Evolutionary conservation across 2,888 invertebrate genomes (phyloP).

Genomic region (Archips xylosteana): DNA sequence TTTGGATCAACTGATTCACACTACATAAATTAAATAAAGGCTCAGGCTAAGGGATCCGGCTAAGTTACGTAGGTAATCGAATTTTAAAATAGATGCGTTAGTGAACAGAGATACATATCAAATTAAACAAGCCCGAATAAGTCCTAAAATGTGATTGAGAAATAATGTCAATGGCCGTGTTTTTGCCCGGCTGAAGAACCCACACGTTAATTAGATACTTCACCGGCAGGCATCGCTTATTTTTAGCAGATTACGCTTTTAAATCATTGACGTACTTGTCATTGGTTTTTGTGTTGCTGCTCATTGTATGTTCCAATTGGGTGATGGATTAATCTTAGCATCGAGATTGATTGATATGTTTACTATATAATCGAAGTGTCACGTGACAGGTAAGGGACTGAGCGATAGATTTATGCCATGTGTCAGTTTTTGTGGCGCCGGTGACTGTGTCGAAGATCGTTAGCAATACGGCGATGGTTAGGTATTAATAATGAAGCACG

Average conservation of each 20-base stretch:
- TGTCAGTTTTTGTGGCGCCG: constrained; percentile 61
- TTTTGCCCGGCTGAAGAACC: constrained; percentile 22
- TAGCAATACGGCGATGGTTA: constrained; percentile 46
- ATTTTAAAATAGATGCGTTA: no score
- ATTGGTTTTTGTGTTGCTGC: constrained; percentile 22
- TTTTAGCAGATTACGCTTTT: constrained; percentile 35
- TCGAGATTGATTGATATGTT: constrained; percentile 73
- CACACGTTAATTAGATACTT: constrained; percentile 35
- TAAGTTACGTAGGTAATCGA: background rate
- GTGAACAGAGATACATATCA: background rate
- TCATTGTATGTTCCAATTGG: constrained; percentile 22
- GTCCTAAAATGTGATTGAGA: constrained; percentile 14
- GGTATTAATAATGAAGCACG: constrained; percentile 53
- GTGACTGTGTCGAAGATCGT: constrained; percentile 57
- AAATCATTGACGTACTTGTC: constrained; percentile 10
- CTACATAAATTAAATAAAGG: no score
- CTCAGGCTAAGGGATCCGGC: background rate
- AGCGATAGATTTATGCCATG: constrained; percentile 63
- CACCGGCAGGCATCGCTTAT: constrained; percentile 16
- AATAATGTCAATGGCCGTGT: constrained; percentile 17
- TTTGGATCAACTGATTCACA: no score
- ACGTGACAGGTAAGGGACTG: constrained; percentile 62
- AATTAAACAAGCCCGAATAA: background rate
- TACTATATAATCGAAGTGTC: constrained; percentile 73
- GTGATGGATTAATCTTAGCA: constrained; percentile 54